phyloP scores from a whole-genome alignment of 2,888 invertebrate species.

The Allophyes oxyacanthae region DNA sequence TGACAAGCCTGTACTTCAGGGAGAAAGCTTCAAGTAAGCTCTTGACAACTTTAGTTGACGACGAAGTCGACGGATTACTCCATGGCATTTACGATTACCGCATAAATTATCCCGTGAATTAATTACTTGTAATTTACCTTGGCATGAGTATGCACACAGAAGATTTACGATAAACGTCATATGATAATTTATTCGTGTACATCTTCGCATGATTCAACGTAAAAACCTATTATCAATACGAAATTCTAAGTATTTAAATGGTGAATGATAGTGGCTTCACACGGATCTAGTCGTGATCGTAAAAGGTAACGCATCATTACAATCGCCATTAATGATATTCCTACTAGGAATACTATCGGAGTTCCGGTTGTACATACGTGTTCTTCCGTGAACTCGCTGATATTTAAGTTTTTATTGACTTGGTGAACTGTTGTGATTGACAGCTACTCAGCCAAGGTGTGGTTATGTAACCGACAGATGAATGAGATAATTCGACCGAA shows the following conservation, averaged over 20 bases:
- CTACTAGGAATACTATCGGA: slow-evolving; percentile 39
- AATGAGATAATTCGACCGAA: slow-evolving; percentile 37
- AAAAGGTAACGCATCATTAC: slow-evolving; percentile 36
- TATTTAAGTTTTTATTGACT: slow-evolving; percentile 33
- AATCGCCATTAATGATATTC: slow-evolving; percentile 29
- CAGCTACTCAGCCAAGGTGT: slow-evolving; percentile 26
- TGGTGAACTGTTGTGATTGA: slow-evolving; percentile 39
- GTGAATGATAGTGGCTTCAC: slow-evolving; percentile 29
- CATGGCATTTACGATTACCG: slow-evolving; percentile 20
- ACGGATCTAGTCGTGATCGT: slow-evolving; percentile 39
- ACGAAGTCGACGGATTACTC: slow-evolving; percentile 6
- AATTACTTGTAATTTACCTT: slow-evolving; percentile 44
- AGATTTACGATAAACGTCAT: slow-evolving; percentile 40
- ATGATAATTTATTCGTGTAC: slow-evolving; percentile 27
- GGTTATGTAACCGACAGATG: slow-evolving; percentile 37
- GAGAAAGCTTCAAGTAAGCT: slow-evolving; percentile 36
- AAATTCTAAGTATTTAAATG: slow-evolving; percentile 6
- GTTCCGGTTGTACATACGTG: slow-evolving; percentile 54
- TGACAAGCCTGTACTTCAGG: slow-evolving; percentile 2
- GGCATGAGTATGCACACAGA: slow-evolving; percentile 39
- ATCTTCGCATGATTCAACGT: slow-evolving; percentile 28
- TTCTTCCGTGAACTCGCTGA: slow-evolving; percentile 43
- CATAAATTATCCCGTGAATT: slow-evolving; percentile 40
- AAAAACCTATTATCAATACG: slow-evolving; percentile 16
- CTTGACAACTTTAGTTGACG: slow-evolving; percentile 10